A percentile compares a stretch with the other conserved stretches of the same genome.
These are phyloP conservation scores for Drosophila watanabei DNA, from an alignment of 1,140 invertebrate species.

Conservation along the genomic window DNA sequence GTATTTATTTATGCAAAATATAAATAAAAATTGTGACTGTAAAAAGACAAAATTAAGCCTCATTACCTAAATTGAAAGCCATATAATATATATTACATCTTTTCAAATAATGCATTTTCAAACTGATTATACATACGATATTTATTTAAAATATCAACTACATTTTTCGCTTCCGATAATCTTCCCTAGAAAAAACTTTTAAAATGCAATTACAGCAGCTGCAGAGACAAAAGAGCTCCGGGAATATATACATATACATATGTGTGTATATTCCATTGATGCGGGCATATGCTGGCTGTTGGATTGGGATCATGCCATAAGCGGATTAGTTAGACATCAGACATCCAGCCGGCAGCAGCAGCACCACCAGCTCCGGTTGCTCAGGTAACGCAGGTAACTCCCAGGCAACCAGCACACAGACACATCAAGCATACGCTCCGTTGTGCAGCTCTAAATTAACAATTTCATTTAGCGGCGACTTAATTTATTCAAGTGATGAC, in stretches of 20 bases:
- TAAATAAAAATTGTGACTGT: no score
- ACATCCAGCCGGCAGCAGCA: conserved; percentile 8
- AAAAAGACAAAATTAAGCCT: background rate
- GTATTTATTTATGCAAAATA: background rate
- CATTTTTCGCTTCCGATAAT: background rate
- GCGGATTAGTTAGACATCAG: conserved; percentile 66
- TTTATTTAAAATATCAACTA: background rate
- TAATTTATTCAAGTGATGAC: conserved; percentile 73
- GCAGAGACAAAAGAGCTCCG: conserved; percentile 11
- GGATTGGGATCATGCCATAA: conserved; percentile 69
- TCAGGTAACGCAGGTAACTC: conserved; percentile 19
- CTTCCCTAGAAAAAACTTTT: conserved; percentile 49
- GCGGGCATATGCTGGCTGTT: conserved; percentile 42
- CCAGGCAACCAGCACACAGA: conserved; percentile 28
- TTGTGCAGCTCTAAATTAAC: conserved; percentile 71
- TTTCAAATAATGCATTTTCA: background rate
- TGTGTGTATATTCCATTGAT: conserved; percentile 31
- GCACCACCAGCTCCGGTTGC: conserved; percentile 10
- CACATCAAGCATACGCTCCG: conserved; percentile 74
- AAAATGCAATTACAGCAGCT: conserved; percentile 73
- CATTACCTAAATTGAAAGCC: background rate
- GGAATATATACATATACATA: conserved; percentile 2
- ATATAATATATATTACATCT: background rate
- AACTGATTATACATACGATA: background rate
- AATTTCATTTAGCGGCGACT: conserved; percentile 77